Evolutionary conservation across 2,113 vertebrate genomes (phyloP).

Genomic region (Butastur rufipennis): DNA sequence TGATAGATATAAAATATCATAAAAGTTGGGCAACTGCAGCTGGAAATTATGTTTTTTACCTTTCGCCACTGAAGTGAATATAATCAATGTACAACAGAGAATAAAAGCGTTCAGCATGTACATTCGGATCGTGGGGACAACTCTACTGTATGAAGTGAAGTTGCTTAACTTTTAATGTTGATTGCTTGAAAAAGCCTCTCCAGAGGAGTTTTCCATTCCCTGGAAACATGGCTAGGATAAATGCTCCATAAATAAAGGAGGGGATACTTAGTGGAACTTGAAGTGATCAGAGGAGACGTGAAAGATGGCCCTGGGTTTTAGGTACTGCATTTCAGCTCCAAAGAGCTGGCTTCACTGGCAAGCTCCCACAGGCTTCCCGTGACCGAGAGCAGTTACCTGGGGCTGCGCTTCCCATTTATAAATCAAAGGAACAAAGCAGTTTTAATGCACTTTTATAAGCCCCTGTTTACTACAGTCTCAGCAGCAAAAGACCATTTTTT

Average conservation of each 20-base stretch:
- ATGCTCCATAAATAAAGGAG: constrained; percentile 34
- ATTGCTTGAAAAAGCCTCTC: constrained; percentile 34
- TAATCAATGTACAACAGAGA: constrained; percentile 11
- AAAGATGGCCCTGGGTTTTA: constrained; percentile 23
- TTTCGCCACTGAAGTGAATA: constrained; percentile 16
- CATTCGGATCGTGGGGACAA: neutral
- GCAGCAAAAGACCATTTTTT: neutral
- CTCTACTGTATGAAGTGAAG: neutral
- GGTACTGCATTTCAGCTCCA: constrained; percentile 19
- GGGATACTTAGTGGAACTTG: constrained; percentile 9
- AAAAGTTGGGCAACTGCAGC: neutral
- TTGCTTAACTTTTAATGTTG: constrained; percentile 32
- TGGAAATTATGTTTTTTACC: constrained; percentile 29
- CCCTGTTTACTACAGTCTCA: constrained; percentile 14
- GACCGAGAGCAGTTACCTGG: constrained; percentile 3
- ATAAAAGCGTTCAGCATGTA: constrained; percentile 7
- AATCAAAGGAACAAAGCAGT: constrained; percentile 6
- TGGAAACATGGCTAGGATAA: constrained; percentile 15
- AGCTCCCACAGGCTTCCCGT: neutral
- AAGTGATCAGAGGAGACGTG: constrained; percentile 10
- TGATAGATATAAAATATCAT: constrained; percentile 20
- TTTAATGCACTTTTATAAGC: constrained; percentile 9
- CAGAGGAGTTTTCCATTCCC: constrained; percentile 26
- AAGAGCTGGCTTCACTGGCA: neutral
- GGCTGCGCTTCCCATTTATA: constrained; percentile 18